These are phyloP conservation scores for Drosophila limbata DNA, from an alignment of 2,888 invertebrate species.

Conservation along the genomic window DNA sequence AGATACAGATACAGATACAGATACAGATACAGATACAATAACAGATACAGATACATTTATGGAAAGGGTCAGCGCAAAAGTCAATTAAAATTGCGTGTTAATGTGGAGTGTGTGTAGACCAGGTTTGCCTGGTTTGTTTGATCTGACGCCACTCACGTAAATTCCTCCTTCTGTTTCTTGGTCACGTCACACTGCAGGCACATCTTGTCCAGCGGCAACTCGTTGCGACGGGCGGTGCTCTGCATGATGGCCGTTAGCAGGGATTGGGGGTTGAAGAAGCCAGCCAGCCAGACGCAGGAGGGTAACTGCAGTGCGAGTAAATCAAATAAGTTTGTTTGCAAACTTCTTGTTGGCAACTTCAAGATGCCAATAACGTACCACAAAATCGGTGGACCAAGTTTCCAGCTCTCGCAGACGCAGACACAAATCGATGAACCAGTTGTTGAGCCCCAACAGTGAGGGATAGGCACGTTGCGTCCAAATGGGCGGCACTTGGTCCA, in stretches of 20 bases:
- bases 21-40: neutral
- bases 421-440: constrained; percentile 97
- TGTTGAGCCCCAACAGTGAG: constrained; percentile 93
- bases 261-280: constrained; percentile 99
- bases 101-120: constrained; percentile 27
- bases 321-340: constrained; percentile 20
- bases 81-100: constrained; percentile 66
- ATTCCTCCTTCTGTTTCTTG: constrained; percentile 97
- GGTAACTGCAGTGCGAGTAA: constrained; percentile 88
- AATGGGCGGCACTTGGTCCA: constrained; percentile 96
- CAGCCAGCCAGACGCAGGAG: constrained; percentile 97
- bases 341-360: constrained; percentile 53
- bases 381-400: constrained; percentile 96
- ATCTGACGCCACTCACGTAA: constrained; percentile 88
- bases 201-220: constrained; percentile 98
- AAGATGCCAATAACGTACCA: constrained; percentile 86
- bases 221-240: constrained; percentile 96
- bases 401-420: constrained; percentile 94
- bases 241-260: constrained; percentile 99
- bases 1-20: neutral
- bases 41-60: neutral
- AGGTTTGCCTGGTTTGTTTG: constrained; percentile 5
- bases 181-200: constrained; percentile 98
- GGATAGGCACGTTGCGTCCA: constrained; percentile 97
- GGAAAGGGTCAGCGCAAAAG: constrained; percentile 52